Percentiles rank a stretch among this genome's conserved stretches.
Evolutionary conservation across 1,140 invertebrate species (phyloP).

Genomic region (Bombus pascuorum): DNA sequence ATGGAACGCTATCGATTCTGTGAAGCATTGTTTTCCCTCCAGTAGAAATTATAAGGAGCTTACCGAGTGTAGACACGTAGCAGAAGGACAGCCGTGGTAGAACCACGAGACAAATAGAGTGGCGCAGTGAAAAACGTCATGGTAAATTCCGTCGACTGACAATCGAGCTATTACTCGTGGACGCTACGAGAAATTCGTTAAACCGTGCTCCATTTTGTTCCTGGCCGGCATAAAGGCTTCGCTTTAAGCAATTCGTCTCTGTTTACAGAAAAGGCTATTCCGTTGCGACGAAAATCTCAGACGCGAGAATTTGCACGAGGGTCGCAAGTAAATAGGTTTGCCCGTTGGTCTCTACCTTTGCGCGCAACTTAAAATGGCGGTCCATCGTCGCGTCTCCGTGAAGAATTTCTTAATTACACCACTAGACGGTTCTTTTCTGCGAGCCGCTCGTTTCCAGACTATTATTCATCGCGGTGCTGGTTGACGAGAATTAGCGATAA

Average conservation of each 20-base stretch:
- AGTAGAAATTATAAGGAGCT: not conserved
- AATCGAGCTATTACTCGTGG: not conserved
- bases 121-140: not conserved
- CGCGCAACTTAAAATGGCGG: conserved; percentile 37
- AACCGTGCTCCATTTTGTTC: not conserved
- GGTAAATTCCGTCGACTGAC: not conserved
- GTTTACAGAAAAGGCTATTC: conserved; percentile 46
- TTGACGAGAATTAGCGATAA: conserved; percentile 52
- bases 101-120: not conserved
- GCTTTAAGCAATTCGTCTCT: conserved; percentile 42
- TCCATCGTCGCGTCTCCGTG: conserved; percentile 5
- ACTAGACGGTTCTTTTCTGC: conserved; percentile 55
- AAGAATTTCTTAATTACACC: conserved; percentile 62
- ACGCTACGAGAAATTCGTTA: not conserved
- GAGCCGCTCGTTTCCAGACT: conserved; percentile 4
- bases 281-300: conserved; percentile 42
- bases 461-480: conserved; percentile 20
- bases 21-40: not conserved
- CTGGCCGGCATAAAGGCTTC: not conserved
- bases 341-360: not conserved
- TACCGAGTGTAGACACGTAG: not conserved
- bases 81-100: too few relatives aligned
- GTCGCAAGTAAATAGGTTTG: conserved; percentile 31
- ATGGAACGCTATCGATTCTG: not conserved
- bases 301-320: conserved; percentile 30